Base-by-base conservation (phyloP, 2,888 invertebrate species). In the Anticlea derivata region DNA sequence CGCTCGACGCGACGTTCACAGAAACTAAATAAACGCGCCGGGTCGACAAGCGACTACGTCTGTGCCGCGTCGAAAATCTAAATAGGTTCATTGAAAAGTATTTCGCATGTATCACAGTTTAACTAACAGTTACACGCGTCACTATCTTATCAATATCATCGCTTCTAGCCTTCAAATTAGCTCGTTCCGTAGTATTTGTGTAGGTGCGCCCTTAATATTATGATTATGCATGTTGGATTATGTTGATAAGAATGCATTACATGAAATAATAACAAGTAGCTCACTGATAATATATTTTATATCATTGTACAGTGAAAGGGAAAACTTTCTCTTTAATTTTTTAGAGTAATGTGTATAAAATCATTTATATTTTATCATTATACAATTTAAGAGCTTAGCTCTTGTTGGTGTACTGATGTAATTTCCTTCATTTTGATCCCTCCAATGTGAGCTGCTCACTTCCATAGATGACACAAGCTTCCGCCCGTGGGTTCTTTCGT, bases 1-100 rank as follows among this genome's bases (percentile, higher is more conserved):
- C 81, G 61, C 76, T 60, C 63, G 39, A 51, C 76, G 83, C 81
- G 80, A 68, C 78, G 64, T 67, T 61, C 65, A 70, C 77, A 79
- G 78, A 83, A 84, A 87, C 87, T 87, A 77, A 83, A 68, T 70
- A 41, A 51, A 38, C 20, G 44, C 44, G 41, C 52, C 62, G 56
- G 52, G n/a, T n/a, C n/a, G n/a, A n/a, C n/a, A n/a, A n/a, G n/a
- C n/a, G n/a, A n/a, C n/a, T n/a, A n/a, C n/a, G n/a, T n/a, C n/a
- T 17, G 13, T 73, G 69, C 35, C 27, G 48, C 13, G 50, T 66
- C 68, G 59, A n/a, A 73, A 74, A 70, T 75, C 73, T 70, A 79
- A 82, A 77, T 80, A 73, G 72, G 65, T 78, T 74, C 77, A 84
- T 80, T 83, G 76, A 81, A 81, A 66, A 68, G 61, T 61, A 67